Evolutionary conservation across 2,113 vertebrate genomes (phyloP).

Genomic region (Platichthys stellatus): DNA sequence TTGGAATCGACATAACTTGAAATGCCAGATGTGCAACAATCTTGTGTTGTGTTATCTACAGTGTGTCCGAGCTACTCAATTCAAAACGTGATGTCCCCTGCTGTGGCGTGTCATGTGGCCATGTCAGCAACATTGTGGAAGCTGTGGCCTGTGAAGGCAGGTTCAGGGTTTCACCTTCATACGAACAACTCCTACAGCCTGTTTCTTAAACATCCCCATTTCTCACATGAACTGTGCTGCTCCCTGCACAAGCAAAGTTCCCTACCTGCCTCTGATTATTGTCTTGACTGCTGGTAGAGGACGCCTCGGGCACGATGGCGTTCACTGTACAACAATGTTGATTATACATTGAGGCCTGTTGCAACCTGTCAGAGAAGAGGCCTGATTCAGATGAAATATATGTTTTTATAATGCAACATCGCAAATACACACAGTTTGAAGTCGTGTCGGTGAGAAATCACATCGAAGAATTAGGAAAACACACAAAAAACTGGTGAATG

Average conservation of each 20-base stretch:
- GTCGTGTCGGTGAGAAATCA: too few species aligned
- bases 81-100: background rate
- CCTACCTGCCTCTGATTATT: too few species aligned
- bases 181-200: background rate
- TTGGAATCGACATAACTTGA: background rate
- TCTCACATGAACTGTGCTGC: background rate
- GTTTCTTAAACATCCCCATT: background rate
- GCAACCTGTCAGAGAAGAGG: too few species aligned
- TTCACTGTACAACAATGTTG: background rate
- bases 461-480: too few species aligned
- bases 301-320: too few species aligned
- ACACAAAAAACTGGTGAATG: too few species aligned
- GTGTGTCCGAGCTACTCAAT: background rate
- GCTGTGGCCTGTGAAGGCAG: background rate
- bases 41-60: background rate
- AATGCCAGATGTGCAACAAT: background rate
- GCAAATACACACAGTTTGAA: too few species aligned
- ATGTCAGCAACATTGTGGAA: constrained; percentile 10
- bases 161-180: too few species aligned
- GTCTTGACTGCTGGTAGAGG: too few species aligned
- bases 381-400: too few species aligned
- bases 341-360: background rate
- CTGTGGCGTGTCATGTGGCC: constrained; percentile 18
- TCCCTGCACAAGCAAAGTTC: background rate
- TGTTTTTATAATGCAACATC: too few species aligned